Evolutionary conservation across 2,797 vertebrate genomes (phyloP).

Genomic region (Peromyscus attwateri): DNA sequence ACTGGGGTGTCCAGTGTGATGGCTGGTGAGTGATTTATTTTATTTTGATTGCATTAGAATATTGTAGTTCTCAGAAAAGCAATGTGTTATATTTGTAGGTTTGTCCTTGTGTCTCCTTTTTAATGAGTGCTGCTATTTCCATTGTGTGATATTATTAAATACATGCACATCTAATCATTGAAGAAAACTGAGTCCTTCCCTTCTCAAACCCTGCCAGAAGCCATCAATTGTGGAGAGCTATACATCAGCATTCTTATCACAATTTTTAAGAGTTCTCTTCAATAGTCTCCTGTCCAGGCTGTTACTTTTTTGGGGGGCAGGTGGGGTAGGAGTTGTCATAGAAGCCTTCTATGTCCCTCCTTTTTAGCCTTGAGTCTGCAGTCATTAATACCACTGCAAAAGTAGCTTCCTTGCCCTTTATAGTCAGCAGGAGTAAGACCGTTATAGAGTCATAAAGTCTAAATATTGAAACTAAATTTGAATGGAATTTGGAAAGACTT

Average conservation of each 20-base stretch:
- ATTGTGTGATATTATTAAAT: background rate
- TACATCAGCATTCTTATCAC: background rate
- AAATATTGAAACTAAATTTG: slow-evolving; percentile 36
- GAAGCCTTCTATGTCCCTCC: background rate
- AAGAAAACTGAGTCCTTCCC: background rate
- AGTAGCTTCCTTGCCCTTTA: background rate
- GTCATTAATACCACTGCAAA: background rate
- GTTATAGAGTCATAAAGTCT: background rate
- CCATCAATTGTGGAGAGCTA: background rate
- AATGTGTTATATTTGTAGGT: background rate
- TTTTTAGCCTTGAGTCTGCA: background rate
- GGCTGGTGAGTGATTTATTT: background rate
- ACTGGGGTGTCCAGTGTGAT: background rate
- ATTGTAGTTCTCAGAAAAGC: background rate
- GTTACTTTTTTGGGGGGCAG: background rate
- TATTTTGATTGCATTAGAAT: background rate
- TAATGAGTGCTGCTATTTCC: background rate
- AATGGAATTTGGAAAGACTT: background rate
- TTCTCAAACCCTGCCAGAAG: background rate
- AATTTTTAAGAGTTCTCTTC: background rate
- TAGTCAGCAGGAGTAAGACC: background rate
- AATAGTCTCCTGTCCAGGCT: background rate
- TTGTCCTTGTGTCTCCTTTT: background rate
- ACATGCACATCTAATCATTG: background rate
- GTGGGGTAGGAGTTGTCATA: background rate